A percentile compares a stretch with the other conserved stretches of the same genome.
These are phyloP conservation scores for Zingel zingel DNA, from an alignment of 2,113 vertebrate species.

Conservation along the genomic window DNA sequence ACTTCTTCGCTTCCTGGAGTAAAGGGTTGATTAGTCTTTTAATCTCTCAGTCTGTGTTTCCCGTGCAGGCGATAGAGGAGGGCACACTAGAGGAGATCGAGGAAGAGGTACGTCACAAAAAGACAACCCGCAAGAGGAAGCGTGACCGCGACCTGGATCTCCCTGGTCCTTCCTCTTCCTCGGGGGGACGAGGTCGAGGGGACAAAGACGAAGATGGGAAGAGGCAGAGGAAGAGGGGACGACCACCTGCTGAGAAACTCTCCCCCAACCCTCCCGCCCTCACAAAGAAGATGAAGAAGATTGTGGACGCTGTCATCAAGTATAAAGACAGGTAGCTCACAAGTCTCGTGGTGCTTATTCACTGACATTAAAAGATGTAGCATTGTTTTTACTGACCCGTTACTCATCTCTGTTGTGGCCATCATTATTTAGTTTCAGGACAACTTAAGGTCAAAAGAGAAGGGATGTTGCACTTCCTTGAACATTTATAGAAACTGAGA, in stretches of 20 bases:
- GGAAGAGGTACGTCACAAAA: constrained; percentile 96
- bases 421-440: neutral
- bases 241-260: constrained; percentile 93
- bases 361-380: neutral
- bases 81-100: constrained; percentile 96
- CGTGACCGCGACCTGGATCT: constrained; percentile 89
- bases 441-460: neutral
- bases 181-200: constrained; percentile 87
- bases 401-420: neutral
- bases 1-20: neutral
- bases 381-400: neutral
- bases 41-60: constrained; percentile 13
- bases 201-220: constrained; percentile 91
- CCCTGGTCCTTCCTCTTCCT: constrained; percentile 85
- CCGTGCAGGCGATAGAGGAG: constrained; percentile 93
- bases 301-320: constrained; percentile 94
- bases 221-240: constrained; percentile 91
- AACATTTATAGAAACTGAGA: neutral
- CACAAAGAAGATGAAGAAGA: constrained; percentile 97
- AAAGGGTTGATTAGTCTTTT: neutral
- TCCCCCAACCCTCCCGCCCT: constrained; percentile 93
- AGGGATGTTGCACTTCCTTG: neutral
- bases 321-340: constrained; percentile 93
- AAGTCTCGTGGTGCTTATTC: neutral
- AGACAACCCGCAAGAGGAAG: constrained; percentile 94